Base-by-base conservation (phyloP, 2,113 vertebrate genomes). In the Brachyhypopomus occidentalis region DNA sequence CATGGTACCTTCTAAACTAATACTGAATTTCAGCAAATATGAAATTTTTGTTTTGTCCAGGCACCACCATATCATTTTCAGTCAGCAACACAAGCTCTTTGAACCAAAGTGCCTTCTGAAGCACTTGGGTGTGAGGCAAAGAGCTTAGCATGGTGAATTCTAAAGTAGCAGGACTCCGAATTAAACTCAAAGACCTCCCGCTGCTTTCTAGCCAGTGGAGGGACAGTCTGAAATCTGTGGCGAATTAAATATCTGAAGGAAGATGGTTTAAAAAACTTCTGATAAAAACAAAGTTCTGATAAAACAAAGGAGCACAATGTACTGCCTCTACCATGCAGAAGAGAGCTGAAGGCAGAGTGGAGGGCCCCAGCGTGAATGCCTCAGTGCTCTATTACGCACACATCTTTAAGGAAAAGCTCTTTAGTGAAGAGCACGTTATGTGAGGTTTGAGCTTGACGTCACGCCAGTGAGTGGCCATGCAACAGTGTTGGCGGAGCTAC, bases 21-120 rank as follows among this genome's bases (percentile, higher is more conserved):
- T 38, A 63, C 34, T 56, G 19, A 52, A 66, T 34, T 79, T 79
- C 22, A 22, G 38, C n/a, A 48, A 41, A 41, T 41, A 34, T 34
- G 30, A 11, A 25, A 41, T 84, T 55, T 60, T 14, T 60, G 63
- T 27, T 25, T 41, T 25, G 55, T 79, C 67, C 25, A 5, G 23
- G 16, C 30, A 52, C 19, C 52, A 17, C 20, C 70, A 70, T 56
- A 76, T 60, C 38, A 62, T 72, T 78, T 62, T 52, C 22, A 30
- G 55, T 60, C 38, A 52, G 38, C 23, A 75, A 34, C 58, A 34
- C 9, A 69, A 63, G 36, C 34, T 38, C 9, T 75, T 75, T 22
- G 69, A 70, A 81, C 60, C 69, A 71, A 73, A 60, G 27, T 36
- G 27, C 12, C 60, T 59, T 73, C 72, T 79, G 72, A 85, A 83